Base-by-base conservation (phyloP, 2,113 vertebrate genomes). In the Oreochromis spilurus region DNA sequence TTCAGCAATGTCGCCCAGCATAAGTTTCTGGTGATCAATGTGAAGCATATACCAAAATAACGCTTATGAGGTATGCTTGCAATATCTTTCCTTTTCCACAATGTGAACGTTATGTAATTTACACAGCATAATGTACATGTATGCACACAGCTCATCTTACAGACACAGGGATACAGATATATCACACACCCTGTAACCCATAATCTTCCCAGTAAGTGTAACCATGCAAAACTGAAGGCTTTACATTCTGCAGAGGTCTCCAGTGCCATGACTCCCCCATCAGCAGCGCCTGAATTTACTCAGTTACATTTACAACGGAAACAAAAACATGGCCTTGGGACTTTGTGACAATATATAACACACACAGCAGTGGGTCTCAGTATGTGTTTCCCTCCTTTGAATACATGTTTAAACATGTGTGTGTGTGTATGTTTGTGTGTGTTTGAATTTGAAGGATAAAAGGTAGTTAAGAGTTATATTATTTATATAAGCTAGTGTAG, bases 241-340 rank as follows among this genome's bases (percentile, higher is more conserved):
- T 92, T 89, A 91, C 89, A 93, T 93, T 92, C 93, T 90, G 81
- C 72, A 88, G 86, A 79, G 43, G 89, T 88, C 84, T 93, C 82
- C 89, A 81, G 83, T 5, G 6, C 78, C 78, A 45, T 43, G 54
- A 89, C 79, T 86, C 72, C 84, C 82, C 87, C 65, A 82, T 92
- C 91, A 93, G 91, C 90, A 91, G 89, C 3, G 38, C 82, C 87
- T 89, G 84, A 87, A 89, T 93, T 93, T 89, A 89, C 82, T 83
- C 83, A 62, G 45, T 90, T 90, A 91, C 87, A 89, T 93, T 93
- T 93, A 93, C 93, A 94, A 93, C 67, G 85, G 91, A 93, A 94
- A 95, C 91, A 93, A 94, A 93, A 93, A 92, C 89, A 95, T 91
- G 87, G 88, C 94, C 93, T 91, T 92, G 91, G 91, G 94, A 94